phyloP scores from a whole-genome alignment of 64 coral and sea anemone genomes.

The Acropora tenuis region DNA sequence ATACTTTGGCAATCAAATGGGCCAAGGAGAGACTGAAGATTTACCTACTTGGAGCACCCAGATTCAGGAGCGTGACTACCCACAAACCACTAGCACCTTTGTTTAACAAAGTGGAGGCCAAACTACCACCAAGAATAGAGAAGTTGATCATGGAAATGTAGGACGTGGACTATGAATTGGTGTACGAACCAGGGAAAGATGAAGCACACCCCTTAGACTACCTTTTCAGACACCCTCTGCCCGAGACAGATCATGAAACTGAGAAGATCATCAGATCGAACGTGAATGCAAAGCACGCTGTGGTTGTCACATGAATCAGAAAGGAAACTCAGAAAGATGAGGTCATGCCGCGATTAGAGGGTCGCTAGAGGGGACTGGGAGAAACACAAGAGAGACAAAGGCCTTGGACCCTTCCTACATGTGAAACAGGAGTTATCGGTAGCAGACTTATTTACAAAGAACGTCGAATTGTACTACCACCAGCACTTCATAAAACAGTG shows the following conservation, averaged over 20 bases:
- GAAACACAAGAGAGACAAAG: constrained; percentile 52
- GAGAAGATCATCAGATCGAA: neutral
- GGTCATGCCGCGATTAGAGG: no score
- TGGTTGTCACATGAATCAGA: no score
- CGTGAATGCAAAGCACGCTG: no score
- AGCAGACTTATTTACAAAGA: constrained; percentile 68
- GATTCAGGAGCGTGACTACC: constrained; percentile 4
- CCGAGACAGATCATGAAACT: neutral
- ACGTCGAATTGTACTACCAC: neutral
- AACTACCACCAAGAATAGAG: constrained; percentile 47
- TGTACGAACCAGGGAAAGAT: constrained; percentile 43
- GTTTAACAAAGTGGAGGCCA: neutral
- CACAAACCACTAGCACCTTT: constrained; percentile 48
- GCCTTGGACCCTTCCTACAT: constrained; percentile 53
- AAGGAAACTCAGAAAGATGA: no score
- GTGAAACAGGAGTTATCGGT: constrained; percentile 58
- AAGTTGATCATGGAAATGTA: constrained; percentile 62
- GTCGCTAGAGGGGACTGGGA: constrained; percentile 60
- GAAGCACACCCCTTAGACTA: neutral
- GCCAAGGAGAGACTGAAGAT: neutral
- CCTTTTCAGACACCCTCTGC: constrained; percentile 48
- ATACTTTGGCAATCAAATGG: no score
- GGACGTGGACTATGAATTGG: neutral
- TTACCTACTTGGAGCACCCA: constrained; percentile 81
- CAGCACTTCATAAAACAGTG: no score